These are phyloP conservation scores for Papilio aristodemus DNA, from an alignment of 1,140 invertebrate species.

Conservation along the genomic window DNA sequence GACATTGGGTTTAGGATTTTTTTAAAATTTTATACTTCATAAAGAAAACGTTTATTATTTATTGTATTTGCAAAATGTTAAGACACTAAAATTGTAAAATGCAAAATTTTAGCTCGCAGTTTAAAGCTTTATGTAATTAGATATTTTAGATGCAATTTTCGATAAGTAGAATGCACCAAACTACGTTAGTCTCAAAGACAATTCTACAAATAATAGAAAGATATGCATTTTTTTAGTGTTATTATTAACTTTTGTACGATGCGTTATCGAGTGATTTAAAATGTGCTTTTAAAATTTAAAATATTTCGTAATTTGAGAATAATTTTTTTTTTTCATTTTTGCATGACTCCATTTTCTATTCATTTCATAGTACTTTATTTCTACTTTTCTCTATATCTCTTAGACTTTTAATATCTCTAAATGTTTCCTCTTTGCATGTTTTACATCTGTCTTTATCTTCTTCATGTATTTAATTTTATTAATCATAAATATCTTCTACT, in stretches of 20 bases:
- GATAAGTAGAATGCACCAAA: slow-evolving; percentile 16
- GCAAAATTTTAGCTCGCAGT: slow-evolving; percentile 19
- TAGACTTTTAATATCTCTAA: background rate
- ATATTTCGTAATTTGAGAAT: background rate
- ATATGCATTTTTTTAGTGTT: background rate
- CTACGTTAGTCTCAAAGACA: slow-evolving; percentile 8
- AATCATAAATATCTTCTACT: background rate
- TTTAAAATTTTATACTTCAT: too few relatives aligned
- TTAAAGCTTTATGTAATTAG: slow-evolving; percentile 13
- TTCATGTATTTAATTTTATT: background rate
- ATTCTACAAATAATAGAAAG: background rate
- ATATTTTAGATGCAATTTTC: slow-evolving; percentile 4
- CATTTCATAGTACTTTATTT: background rate
- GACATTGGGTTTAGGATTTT: too few relatives aligned
- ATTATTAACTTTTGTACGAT: background rate
- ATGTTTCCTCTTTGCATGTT: slow-evolving; percentile 32
- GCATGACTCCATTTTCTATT: slow-evolving; percentile 15
- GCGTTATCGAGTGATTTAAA: background rate
- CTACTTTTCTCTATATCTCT: background rate
- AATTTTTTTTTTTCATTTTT: slow-evolving; percentile 2
- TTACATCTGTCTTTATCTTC: background rate
- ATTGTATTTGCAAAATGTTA: too few relatives aligned
- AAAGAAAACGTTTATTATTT: too few relatives aligned
- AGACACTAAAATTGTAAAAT: background rate
- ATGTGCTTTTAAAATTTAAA: slow-evolving; percentile 4